These are phyloP conservation scores for Coptodon rendalli DNA, from an alignment of 2,113 vertebrate species.

Conservation along the genomic window DNA sequence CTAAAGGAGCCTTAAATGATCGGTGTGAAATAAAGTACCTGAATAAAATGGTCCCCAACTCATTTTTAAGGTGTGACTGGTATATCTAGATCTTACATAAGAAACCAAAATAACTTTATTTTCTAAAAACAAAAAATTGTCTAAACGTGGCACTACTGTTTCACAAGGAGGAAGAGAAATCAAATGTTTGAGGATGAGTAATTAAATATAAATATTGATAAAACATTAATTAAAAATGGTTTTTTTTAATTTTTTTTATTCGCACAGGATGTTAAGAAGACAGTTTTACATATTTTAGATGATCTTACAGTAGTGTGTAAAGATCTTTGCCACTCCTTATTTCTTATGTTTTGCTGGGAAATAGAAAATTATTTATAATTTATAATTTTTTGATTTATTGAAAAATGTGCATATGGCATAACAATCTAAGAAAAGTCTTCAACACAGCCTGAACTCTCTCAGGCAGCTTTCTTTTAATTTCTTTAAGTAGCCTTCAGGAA, in stretches of 20 bases:
- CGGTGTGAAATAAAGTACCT: not conserved
- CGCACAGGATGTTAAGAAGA: not conserved
- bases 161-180: not conserved
- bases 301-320: not conserved
- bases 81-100: not conserved
- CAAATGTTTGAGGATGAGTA: not conserved
- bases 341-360: not conserved
- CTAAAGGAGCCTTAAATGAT: not conserved
- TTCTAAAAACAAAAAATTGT: rapidly evolving
- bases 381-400: not conserved
- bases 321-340: not conserved
- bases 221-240: not conserved
- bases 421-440: not conserved
- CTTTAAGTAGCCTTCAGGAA: not conserved
- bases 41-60: not conserved
- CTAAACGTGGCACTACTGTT: not conserved
- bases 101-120: not conserved
- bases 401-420: rapidly evolving
- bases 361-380: not conserved
- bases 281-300: not conserved
- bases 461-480: not conserved
- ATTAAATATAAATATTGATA: not conserved
- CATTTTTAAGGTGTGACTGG: not conserved
- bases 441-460: not conserved
- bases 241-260: not conserved